These are phyloP conservation scores for Gobio occitaniae DNA, from an alignment of 2,797 vertebrate genomes.

Conservation along the genomic window DNA sequence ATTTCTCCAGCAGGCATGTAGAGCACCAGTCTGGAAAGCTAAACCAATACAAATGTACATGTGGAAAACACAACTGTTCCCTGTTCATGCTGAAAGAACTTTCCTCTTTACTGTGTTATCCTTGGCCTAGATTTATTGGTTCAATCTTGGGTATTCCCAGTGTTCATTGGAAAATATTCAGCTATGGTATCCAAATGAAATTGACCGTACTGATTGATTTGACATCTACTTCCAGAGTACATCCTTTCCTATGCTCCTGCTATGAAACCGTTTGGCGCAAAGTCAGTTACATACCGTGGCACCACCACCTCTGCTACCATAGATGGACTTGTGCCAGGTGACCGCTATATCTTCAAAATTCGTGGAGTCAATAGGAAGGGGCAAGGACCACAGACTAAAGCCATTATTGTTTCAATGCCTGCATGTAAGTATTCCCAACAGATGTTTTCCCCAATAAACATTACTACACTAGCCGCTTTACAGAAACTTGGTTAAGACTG, in stretches of 20 bases:
- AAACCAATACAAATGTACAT: slow-evolving; percentile 11
- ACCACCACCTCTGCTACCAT: slow-evolving; percentile 86
- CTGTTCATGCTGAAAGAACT: slow-evolving; percentile 17
- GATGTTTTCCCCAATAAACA: slow-evolving; percentile 28
- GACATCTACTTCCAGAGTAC: slow-evolving; percentile 84
- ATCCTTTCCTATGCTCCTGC: slow-evolving; percentile 97
- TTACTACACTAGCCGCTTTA: slow-evolving; percentile 6
- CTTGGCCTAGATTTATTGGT: slow-evolving; percentile 39
- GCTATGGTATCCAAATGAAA: slow-evolving; percentile 42
- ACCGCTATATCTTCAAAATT: slow-evolving; percentile 98
- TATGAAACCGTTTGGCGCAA: slow-evolving; percentile 96
- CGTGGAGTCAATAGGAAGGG: slow-evolving; percentile 93
- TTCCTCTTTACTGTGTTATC: slow-evolving; percentile 44
- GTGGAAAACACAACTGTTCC: slow-evolving; percentile 27
- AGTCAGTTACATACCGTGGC: slow-evolving; percentile 88
- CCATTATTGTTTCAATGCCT: slow-evolving; percentile 89
- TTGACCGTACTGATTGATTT: slow-evolving; percentile 38
- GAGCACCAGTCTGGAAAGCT: not conserved
- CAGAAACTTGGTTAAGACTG: slow-evolving; percentile 14
- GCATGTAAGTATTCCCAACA: slow-evolving; percentile 80
- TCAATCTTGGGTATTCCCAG: slow-evolving; percentile 46
- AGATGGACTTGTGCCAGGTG: slow-evolving; percentile 91
- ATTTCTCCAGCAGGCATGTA: slow-evolving; percentile 5
- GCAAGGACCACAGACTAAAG: slow-evolving; percentile 93
- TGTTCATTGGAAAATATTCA: slow-evolving; percentile 46